Percentiles rank a stretch among this genome's conserved stretches.
Conservation (phyloP, 2,888 invertebrate genomes). For the Nebria brevicollis region DNA sequence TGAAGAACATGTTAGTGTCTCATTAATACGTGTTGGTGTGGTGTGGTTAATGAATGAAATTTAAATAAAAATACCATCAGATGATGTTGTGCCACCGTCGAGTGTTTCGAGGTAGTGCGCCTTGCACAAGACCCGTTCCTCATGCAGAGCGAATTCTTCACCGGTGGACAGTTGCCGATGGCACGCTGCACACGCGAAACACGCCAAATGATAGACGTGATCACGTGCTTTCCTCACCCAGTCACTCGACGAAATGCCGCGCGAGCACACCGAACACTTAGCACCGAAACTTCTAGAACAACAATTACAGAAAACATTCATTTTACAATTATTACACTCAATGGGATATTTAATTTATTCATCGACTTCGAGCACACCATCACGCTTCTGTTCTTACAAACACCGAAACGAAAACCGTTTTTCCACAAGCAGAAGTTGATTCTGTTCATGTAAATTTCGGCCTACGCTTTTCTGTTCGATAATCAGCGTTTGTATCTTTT, state of each 20-base stretch:
- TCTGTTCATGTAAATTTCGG: constrained; percentile 6
- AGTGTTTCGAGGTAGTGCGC: constrained; percentile 94
- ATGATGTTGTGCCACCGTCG: constrained; percentile 91
- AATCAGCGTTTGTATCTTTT: constrained; percentile 60
- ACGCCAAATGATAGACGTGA: constrained; percentile 97
- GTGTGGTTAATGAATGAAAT: constrained; percentile 4
- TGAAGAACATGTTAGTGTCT: not conserved
- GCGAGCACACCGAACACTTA: constrained; percentile 95
- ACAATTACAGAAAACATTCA: constrained; percentile 49
- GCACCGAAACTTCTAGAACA: constrained; percentile 90
- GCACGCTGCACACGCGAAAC: constrained; percentile 98
- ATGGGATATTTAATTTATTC: too few species aligned
- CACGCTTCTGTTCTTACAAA: not conserved
- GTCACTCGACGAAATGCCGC: constrained; percentile 93
- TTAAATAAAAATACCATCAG: constrained; percentile 74
- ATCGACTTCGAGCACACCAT: too few species aligned
- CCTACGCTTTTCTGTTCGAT: constrained; percentile 41
- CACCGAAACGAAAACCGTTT: not conserved
- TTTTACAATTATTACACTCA: not conserved
- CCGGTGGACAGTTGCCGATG: constrained; percentile 93
- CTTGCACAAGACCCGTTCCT: constrained; percentile 95
- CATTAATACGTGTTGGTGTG: not conserved
- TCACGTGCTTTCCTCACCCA: constrained; percentile 97
- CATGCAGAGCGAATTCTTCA: constrained; percentile 96
- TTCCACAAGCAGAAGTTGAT: not conserved